Base-by-base conservation (phyloP, 2,888 invertebrate species). In the Brenthis daphne region DNA sequence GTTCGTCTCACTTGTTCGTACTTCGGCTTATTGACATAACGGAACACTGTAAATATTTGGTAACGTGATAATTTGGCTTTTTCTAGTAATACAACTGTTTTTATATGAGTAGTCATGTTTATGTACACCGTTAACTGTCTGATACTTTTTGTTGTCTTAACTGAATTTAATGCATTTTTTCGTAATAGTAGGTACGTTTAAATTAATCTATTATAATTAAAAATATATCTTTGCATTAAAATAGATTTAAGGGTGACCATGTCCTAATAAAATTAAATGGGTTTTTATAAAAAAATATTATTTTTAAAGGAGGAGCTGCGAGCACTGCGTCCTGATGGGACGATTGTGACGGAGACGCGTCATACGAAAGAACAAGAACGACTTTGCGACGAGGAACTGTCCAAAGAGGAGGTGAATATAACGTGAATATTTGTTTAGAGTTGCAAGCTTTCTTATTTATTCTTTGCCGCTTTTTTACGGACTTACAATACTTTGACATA, bases 351-450 rank as follows among this genome's bases (percentile, higher is more conserved):
- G 11, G 97, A 98, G 92, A 96, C 95, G 74, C 95, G 95, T 80
- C 95, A 95, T 79, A 97, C 96, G 68, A 96, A 96, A 74, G 96
- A 97, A 84, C 97, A 97, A 94, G 97, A 97, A 88, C 95, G 96
- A 84, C 93, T 96, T 68, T 95, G 96, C 79, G 97, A 97, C 94
- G 95, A 96, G 84, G 96, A 97, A 79, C 88, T 96, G 55, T 95
- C 95, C 8, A 95, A 95, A 76, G 94, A 95, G 80, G 94, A 94
- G 88, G 93, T 92, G 75, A 8, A 1, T 29, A 24, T 24, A 14
- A 20, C 20, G 12, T 4, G 6, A 56, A 56, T 37, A 1, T 20
- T 0, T 33, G 3, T 37, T 37, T n/a, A 16, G n/a, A 37, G 37
- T 37, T n/a, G 5, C 13, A 33, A 43, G 11, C 11, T 37, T 37